Evolutionary conservation across 2,113 vertebrate genomes (phyloP), one percentile per base, ranked within the genome.

Genomic region (Erpornis zantholeuca): DNA sequence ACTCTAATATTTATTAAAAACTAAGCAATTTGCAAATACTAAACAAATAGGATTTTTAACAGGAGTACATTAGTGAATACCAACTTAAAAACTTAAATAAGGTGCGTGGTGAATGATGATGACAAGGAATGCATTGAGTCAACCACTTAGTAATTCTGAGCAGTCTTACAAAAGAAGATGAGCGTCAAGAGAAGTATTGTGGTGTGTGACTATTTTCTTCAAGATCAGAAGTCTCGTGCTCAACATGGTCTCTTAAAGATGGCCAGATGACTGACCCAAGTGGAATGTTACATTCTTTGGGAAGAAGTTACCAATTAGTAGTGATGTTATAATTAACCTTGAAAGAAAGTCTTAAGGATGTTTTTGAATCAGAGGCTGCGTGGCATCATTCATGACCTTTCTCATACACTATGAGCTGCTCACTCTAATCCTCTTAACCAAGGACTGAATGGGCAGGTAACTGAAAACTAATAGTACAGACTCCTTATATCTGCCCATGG

Each of bases 401-500:
- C 59, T 18, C 4, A 1, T 27, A 36, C 23, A 17, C 33, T 5
- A 0, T 38, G 36, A 61, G 15, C 42, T 88, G 15, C 40, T 84
- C 27, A 28, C 10, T 50, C 0, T 36, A 81, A 65, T 63, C 45
- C 38, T 78, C 29, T 59, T 60, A 50, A 33, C 28, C 25, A 38
- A 19, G 0, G 0, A 35, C 31, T 61, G 29, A 53, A 56, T 2
- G 11, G 33, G 31, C 24, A 56, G 12, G 31, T 44, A 65, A 42
- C 7, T 65, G 25, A 29, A 88, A 80, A 28, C 23, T n/a, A 13
- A 9, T 44, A n/a, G 3, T 18, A 19, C 3, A 84, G 44, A 21
- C 8, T 54, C 12, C 21, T 78, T 52, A 23, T 1, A 7, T 15
- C 29, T 40, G 18, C 56, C 35, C 1, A 0, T 2, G 10, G 40